Conservation (phyloP, 2,888 invertebrate genomes). For the Crossocerus cetratus region DNA sequence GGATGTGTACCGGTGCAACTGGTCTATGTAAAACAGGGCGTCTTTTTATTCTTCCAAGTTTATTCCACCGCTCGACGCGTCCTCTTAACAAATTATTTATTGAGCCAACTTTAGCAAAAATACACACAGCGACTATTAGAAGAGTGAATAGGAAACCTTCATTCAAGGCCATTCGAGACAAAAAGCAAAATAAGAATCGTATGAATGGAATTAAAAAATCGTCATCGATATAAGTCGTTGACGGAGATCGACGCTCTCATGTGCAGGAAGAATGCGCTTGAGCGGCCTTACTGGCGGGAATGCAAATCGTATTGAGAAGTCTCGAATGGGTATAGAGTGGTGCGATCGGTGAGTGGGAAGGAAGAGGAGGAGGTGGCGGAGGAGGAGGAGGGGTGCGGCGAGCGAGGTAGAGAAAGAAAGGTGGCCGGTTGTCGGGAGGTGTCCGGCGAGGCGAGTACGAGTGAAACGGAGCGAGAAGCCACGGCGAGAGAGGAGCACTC, state of each 20-base stretch:
- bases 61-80: too few species aligned
- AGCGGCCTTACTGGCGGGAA: constrained; percentile 2
- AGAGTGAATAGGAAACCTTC: too few species aligned
- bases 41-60: too few species aligned
- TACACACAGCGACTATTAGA: too few species aligned
- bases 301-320: constrained; percentile 4
- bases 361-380: constrained; percentile 34
- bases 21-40: too few species aligned
- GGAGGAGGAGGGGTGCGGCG: constrained; percentile 14
- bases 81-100: too few species aligned
- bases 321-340: neutral
- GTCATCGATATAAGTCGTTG: too few species aligned
- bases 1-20: too few species aligned
- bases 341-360: neutral
- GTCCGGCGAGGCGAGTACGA: constrained; percentile 29
- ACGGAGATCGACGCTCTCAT: neutral
- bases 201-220: too few species aligned
- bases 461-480: constrained; percentile 32
- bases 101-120: too few species aligned
- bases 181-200: too few species aligned
- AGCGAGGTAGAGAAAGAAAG: constrained; percentile 11
- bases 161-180: too few species aligned
- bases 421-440: constrained; percentile 27
- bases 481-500: constrained; percentile 38
- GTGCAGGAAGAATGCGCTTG: neutral